A percentile compares a stretch with the other conserved stretches of the same genome.
These are phyloP conservation scores for Junonia oenone DNA, from an alignment of 2,888 invertebrate genomes.

Conservation along the genomic window DNA sequence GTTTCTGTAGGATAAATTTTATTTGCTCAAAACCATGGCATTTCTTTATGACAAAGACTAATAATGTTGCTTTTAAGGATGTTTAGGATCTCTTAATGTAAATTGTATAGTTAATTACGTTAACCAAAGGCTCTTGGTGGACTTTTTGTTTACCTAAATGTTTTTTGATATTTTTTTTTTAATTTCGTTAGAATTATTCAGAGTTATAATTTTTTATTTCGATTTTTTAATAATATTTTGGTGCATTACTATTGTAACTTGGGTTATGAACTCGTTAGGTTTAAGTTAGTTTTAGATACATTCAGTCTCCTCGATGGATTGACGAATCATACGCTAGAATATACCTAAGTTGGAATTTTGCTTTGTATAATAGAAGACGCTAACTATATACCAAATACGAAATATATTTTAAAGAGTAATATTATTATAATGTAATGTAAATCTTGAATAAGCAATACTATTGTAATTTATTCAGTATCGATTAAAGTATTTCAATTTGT, in stretches of 20 bases:
- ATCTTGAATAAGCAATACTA: slow-evolving; percentile 32
- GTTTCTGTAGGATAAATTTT: slow-evolving; percentile 42
- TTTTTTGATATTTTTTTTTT: slow-evolving; percentile 32
- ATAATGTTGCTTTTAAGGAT: slow-evolving; percentile 36
- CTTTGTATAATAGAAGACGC: slow-evolving; percentile 66
- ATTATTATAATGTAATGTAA: slow-evolving; percentile 20
- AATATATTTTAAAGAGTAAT: slow-evolving; percentile 28
- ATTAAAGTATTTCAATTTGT: slow-evolving; percentile 12
- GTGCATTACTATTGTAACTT: slow-evolving; percentile 35
- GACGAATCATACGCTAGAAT: slow-evolving; percentile 78
- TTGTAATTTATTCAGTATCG: slow-evolving; percentile 27
- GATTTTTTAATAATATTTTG: slow-evolving; percentile 38
- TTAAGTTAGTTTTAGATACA: slow-evolving; percentile 39
- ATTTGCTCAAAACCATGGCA: slow-evolving; percentile 76
- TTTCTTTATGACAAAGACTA: slow-evolving; percentile 64
- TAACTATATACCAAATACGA: slow-evolving; percentile 61
- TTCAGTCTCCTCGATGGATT: slow-evolving; percentile 56
- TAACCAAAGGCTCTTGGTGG: slow-evolving; percentile 52
- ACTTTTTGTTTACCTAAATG: slow-evolving; percentile 47
- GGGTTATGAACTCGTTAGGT: slow-evolving; percentile 59
- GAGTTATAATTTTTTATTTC: slow-evolving; percentile 39
- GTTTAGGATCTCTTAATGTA: slow-evolving; percentile 54
- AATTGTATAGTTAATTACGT: slow-evolving; percentile 31
- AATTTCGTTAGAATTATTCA: slow-evolving; percentile 33
- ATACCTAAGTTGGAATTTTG: slow-evolving; percentile 72